Evolutionary conservation across 2,797 vertebrate species (phyloP).

Genomic region (Bradypus variegatus): DNA sequence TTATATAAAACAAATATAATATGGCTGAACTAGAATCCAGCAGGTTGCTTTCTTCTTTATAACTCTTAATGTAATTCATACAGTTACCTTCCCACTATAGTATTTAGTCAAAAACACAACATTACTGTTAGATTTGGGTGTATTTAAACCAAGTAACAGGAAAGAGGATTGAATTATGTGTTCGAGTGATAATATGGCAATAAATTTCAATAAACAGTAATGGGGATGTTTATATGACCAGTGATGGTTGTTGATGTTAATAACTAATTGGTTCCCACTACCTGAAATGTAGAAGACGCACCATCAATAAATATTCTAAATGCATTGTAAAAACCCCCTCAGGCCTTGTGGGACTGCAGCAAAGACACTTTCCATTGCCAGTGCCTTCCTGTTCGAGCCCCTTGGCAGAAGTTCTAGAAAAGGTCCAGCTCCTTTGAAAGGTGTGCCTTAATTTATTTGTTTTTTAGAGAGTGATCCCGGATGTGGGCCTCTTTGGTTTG

Average conservation of each 20-base stretch:
- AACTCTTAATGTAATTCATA: constrained; percentile 32
- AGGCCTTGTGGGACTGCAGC: not conserved
- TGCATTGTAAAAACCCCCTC: constrained; percentile 28
- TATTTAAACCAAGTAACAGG: constrained; percentile 46
- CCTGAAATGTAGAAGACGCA: not conserved
- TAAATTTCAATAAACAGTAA: not conserved
- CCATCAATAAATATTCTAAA: constrained; percentile 30
- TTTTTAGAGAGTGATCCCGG: constrained; percentile 44
- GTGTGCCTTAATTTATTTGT: not conserved
- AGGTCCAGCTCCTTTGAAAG: constrained; percentile 36
- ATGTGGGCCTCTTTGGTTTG: constrained; percentile 2
- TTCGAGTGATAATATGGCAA: not conserved
- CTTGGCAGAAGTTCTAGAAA: not conserved
- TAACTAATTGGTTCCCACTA: constrained; percentile 49
- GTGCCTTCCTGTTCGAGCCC: not conserved
- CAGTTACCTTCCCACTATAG: not conserved
- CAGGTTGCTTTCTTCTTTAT: constrained; percentile 14
- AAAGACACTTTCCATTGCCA: not conserved
- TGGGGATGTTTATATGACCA: constrained; percentile 5
- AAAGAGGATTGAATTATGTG: constrained; percentile 16
- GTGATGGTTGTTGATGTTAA: constrained; percentile 25
- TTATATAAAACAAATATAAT: not conserved
- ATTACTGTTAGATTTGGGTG: constrained; percentile 29
- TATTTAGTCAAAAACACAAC: not conserved
- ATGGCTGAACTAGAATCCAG: not conserved